A percentile compares a stretch with the other conserved stretches of the same genome.
phyloP scores from a whole-genome alignment of 1,140 invertebrate genomes.

The Papilio polytes region DNA sequence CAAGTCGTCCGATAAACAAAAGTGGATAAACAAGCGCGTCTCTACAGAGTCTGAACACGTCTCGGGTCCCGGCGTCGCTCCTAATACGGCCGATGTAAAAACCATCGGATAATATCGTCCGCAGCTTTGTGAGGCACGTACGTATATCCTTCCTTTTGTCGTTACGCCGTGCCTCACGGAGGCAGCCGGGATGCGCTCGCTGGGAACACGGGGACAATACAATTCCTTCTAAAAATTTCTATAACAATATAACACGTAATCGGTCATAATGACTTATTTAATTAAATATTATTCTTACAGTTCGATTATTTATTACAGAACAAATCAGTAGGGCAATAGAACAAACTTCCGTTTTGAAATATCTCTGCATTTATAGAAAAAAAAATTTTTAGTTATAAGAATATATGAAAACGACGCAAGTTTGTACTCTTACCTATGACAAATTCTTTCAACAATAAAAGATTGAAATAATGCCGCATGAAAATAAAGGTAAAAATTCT shows the following conservation, averaged over 20 bases:
- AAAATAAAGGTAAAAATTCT: no score
- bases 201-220: slow-evolving; percentile 31
- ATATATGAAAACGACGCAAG: no score
- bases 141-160: slow-evolving; percentile 68
- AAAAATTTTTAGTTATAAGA: no score
- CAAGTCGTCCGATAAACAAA: slow-evolving; percentile 37
- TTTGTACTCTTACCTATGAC: no score
- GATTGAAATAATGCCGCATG: no score
- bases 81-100: slow-evolving; percentile 58
- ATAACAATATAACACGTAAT: not conserved
- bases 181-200: slow-evolving; percentile 27
- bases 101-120: slow-evolving; percentile 63
- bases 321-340: not conserved
- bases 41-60: slow-evolving; percentile 42
- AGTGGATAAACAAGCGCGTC: slow-evolving; percentile 40
- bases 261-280: not conserved
- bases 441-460: no score
- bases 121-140: slow-evolving; percentile 71
- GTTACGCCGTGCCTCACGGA: slow-evolving; percentile 34
- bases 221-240: slow-evolving; percentile 15
- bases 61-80: slow-evolving; percentile 51
- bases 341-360: no score
- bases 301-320: not conserved
- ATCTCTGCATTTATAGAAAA: no score
- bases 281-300: not conserved